phyloP scores from a whole-genome alignment of 92 coral and sea anemone species.

The Meandrina meandrites region DNA sequence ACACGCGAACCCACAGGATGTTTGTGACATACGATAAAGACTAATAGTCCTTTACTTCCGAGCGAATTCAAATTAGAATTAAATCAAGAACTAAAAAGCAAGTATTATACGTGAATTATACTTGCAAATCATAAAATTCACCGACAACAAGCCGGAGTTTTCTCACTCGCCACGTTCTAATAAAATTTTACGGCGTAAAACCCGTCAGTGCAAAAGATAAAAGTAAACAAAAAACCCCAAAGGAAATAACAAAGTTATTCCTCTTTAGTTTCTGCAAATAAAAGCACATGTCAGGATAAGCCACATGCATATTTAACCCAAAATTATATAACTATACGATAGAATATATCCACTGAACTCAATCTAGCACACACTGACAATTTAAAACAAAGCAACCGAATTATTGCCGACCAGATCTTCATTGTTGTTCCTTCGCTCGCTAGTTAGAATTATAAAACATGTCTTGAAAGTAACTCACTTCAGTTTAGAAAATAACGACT shows the following conservation, averaged over 20 bases:
- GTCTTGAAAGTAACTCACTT: neutral
- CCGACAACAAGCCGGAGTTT: neutral
- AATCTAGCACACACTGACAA: neutral
- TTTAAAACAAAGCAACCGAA: neutral
- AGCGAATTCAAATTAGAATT: neutral
- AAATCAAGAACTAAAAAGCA: neutral
- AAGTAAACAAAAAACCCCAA: neutral
- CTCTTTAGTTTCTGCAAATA: neutral
- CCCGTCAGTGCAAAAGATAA: neutral
- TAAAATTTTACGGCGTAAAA: neutral
- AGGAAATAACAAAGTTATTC: neutral
- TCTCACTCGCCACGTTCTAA: neutral
- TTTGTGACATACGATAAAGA: neutral
- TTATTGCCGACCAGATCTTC: neutral
- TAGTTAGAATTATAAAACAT: neutral
- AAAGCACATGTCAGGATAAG: neutral
- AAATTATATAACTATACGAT: no score
- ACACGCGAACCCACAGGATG: constrained; percentile 6
- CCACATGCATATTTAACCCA: neutral
- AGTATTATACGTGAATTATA: constrained; percentile 24
- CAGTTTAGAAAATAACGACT: neutral
- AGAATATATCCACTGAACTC: neutral
- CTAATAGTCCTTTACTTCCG: neutral
- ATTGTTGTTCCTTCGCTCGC: neutral
- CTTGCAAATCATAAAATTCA: constrained; percentile 28